Conservation (phyloP, 2,888 invertebrate genomes). For the Chelonus formosanus region DNA sequence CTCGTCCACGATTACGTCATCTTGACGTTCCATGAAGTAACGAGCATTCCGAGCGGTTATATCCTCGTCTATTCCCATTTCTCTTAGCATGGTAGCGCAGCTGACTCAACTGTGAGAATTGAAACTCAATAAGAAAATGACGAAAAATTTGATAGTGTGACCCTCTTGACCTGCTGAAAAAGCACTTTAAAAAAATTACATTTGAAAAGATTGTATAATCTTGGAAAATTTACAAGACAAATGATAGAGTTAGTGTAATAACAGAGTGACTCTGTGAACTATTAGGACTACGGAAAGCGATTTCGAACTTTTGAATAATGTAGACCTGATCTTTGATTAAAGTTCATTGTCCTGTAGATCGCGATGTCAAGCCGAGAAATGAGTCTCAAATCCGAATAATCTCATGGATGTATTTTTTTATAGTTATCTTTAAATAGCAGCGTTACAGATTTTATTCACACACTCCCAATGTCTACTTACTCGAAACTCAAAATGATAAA, state of each 20-base stretch:
- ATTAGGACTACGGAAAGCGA: constrained; percentile 12
- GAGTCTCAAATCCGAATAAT: constrained; percentile 14
- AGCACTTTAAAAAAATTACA: no score
- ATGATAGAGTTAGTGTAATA: constrained; percentile 20
- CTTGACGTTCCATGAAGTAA: constrained; percentile 36
- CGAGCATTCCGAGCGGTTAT: constrained; percentile 41
- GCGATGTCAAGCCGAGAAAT: constrained; percentile 2
- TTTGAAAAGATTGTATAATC: no score
- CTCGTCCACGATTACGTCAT: constrained; percentile 38
- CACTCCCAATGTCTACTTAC: no score
- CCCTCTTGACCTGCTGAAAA: background rate
- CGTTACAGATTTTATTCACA: no score
- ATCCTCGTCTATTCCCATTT: constrained; percentile 23
- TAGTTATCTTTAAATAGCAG: no score
- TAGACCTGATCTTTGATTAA: constrained; percentile 15
- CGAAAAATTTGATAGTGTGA: background rate
- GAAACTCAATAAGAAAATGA: background rate
- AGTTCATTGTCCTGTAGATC: constrained; percentile 28
- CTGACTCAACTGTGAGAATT: background rate
- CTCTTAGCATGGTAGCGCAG: no score
- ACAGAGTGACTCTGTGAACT: constrained; percentile 6
- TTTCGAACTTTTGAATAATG: constrained; percentile 28
- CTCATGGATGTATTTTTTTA: constrained; percentile 9
- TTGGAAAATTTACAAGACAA: constrained; percentile 25
- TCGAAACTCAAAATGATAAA: no score